Evolutionary conservation across 2,113 vertebrate genomes (phyloP).

Genomic region (Ochotona curzoniae): DNA sequence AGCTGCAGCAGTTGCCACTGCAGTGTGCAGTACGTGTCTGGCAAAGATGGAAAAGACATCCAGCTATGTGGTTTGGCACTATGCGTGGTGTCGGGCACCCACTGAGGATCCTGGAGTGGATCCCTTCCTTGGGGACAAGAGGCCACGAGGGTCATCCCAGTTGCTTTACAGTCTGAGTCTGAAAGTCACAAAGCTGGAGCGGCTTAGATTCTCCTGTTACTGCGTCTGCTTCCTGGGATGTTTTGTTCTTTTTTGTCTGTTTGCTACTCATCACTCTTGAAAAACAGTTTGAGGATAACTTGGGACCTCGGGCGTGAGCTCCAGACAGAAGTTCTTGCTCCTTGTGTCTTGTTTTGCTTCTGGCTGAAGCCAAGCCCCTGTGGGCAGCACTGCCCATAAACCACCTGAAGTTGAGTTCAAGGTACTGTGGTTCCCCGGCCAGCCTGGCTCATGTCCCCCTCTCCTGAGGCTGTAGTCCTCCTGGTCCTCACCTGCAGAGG

Average conservation of each 20-base stretch:
- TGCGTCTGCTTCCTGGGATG: neutral
- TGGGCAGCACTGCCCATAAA: neutral
- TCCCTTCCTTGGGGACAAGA: too few relatives aligned
- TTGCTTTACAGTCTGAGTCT: neutral
- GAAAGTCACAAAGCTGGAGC: neutral
- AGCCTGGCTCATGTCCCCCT: neutral
- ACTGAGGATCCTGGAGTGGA: too few relatives aligned
- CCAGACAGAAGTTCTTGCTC: neutral
- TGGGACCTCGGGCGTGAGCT: neutral
- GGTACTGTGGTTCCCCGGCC: neutral
- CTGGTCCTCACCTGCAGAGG: neutral
- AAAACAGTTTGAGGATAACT: neutral
- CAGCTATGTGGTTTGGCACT: too few relatives aligned
- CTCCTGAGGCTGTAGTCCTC: neutral
- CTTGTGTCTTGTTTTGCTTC: neutral
- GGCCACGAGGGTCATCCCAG: neutral
- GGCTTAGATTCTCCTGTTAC: neutral
- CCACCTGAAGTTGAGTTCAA: neutral
- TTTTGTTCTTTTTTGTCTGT: constrained; percentile 10
- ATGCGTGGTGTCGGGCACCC: too few relatives aligned
- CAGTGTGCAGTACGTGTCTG: too few relatives aligned
- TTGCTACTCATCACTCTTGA: neutral
- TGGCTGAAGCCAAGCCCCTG: neutral
- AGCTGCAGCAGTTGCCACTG: too few relatives aligned
- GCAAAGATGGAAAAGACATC: too few relatives aligned